Conservation (phyloP, 2,797 vertebrate genomes). For the Ibycter americanus region DNA sequence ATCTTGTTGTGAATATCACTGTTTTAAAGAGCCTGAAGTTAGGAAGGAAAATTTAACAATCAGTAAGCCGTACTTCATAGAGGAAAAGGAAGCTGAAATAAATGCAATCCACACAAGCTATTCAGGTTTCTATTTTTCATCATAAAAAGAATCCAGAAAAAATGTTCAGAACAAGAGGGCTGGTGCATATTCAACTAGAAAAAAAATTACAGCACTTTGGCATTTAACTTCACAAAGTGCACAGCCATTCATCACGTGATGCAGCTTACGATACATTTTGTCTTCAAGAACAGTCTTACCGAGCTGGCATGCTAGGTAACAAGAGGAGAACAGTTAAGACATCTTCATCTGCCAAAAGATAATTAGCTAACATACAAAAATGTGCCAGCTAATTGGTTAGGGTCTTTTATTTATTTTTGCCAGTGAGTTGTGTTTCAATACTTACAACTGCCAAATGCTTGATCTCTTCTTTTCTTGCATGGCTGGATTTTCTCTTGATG, state of each 20-base stretch:
- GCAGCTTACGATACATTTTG: slow-evolving; percentile 67
- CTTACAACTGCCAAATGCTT: slow-evolving; percentile 99
- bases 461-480: slow-evolving; percentile 97
- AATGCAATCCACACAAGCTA: not conserved
- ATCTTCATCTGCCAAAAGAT: slow-evolving; percentile 6
- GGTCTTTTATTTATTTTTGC: not conserved
- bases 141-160: not conserved
- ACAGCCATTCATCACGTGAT: slow-evolving; percentile 55
- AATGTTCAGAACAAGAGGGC: not conserved
- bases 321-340: slow-evolving; percentile 63
- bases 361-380: slow-evolving; percentile 1
- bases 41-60: not conserved
- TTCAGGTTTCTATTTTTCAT: not conserved
- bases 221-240: slow-evolving; percentile 51
- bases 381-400: slow-evolving; percentile 24
- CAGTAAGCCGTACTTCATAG: not conserved
- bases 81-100: not conserved
- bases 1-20: not conserved
- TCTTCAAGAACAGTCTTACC: slow-evolving; percentile 72
- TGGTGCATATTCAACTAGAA: not conserved
- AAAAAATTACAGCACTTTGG: slow-evolving; percentile 4
- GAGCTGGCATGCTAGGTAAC: slow-evolving; percentile 63
- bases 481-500: slow-evolving; percentile 92
- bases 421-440: slow-evolving; percentile 7
- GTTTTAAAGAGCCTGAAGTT: not conserved